Base-by-base conservation (phyloP, 64 coral and sea anemone species). In the Porites lutea region DNA sequence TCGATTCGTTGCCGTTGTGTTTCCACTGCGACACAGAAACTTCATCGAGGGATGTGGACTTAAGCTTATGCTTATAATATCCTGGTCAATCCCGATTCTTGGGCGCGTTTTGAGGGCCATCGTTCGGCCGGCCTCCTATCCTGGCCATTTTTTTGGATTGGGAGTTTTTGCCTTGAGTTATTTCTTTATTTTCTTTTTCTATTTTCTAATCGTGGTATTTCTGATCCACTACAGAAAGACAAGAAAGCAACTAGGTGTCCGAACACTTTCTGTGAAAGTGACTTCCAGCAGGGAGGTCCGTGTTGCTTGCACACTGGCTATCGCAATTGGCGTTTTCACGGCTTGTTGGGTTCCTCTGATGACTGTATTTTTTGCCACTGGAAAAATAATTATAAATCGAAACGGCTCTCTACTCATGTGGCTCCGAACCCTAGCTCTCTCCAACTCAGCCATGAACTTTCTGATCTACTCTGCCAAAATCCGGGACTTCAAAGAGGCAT, bases 171-270 rank as follows among this genome's bases (percentile, higher is more conserved):
- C 16, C 6, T 3, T 65, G 14, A 48, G 79, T 19, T 83, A 83
- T 48, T 2, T 12, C 2, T 48, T 83, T 6, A 65, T 83, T n/a
- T 20, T 83, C 4, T 13, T 67, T 21, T 83, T 44, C 10, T 83
- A 83, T 9, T 9, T 47, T 16, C 5, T 83, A 61, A 65, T 83
- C 43, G 61, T 83, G 60, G 61, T 14, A 83, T 83, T 65, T 65
- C 18, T 83, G 60, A 45, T 83, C 37, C 44, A 65, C 13, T 11
- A 65, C 18, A 83, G 48, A 14, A 65, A 18, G 37, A 49, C 48
- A 65, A 83, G 59, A 66, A 64, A 44, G 0, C 37, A 83, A 5
- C 11, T 65, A 16, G 66, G 15, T 19, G 6, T 15, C 9, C 60
- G 16, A 12, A 4, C 79, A 11, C 37, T 44, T 1, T 83, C 79